Base-by-base conservation (phyloP, 2,797 vertebrate species). In the Aphelocoma californica region DNA sequence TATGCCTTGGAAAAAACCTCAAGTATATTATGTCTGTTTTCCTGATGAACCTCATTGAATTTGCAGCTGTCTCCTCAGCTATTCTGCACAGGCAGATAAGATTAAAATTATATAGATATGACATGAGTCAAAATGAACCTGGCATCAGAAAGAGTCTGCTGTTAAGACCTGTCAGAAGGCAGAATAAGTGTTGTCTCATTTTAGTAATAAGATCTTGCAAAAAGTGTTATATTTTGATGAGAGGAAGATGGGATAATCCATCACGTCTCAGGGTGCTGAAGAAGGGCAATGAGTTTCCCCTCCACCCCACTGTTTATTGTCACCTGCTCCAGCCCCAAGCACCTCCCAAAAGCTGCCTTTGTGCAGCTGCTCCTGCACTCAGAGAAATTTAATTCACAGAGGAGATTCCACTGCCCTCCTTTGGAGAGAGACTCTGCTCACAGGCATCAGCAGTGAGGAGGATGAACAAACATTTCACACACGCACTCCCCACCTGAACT, bases 401-500 rank as follows among this genome's bases (percentile, higher is more conserved):
- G 40, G 26, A 93, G 79, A 65, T 67, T 86, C 40, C 45, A 36
- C 77, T 29, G 72, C 23, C 7, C 18, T 67, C 44, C 50, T 62
- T 5, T 87, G 58, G 48, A 92, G 85, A 89, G 45, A 73, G 32
- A 82, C 34, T 1, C 12, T 28, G 50, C 14, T 74, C 21, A 38
- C 0, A 0, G 8, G 9, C 18, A 74, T 12, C 56, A 60, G 25
- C 21, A 93, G 57, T 25, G 7, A 45, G n/a, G n/a, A 79, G 16
- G 10, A 28, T 32, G 38, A 66, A 51, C 24, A 78, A 40, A 34
- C 3, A 13, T 60, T 42, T 34, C 40, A 45, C 31, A 45, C 25
- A 14, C 0, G 1, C 0, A 0, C 4, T 64, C 4, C 19, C 20
- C 24, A 38, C 0, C 1, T 14, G 31, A 2, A 12, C 47, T 64